These are phyloP conservation scores for Cydia fagiglandana DNA, from an alignment of 1,140 invertebrate species.

Conservation along the genomic window DNA sequence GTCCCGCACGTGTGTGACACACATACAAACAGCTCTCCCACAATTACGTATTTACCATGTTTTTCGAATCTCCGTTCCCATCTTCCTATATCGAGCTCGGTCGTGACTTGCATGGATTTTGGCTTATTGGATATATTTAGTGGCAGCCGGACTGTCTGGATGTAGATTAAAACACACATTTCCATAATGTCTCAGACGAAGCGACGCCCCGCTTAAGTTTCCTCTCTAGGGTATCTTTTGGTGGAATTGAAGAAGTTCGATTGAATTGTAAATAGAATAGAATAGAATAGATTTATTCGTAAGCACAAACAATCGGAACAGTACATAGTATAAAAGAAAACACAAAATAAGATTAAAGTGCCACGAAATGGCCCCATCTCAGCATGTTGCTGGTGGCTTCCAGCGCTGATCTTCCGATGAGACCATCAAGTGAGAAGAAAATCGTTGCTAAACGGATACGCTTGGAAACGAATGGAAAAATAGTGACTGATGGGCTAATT, in stretches of 20 bases:
- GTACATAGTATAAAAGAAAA: no score
- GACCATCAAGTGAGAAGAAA: no score
- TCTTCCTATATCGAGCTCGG: slow-evolving; percentile 54
- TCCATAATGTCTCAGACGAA: slow-evolving; percentile 61
- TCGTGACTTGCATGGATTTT: slow-evolving; percentile 65
- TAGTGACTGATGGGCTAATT: not conserved
- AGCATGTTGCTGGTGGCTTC: no score
- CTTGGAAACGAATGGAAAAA: not conserved
- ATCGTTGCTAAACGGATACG: not conserved
- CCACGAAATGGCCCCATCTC: no score
- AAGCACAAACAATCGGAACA: no score
- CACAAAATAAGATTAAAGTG: no score
- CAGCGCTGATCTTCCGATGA: no score
- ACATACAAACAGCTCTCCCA: slow-evolving; percentile 45
- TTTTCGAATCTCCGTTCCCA: slow-evolving; percentile 58
- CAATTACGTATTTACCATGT: slow-evolving; percentile 55
- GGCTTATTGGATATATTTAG: slow-evolving; percentile 47
- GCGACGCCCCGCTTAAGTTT: slow-evolving; percentile 45
- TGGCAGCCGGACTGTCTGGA: slow-evolving; percentile 42
- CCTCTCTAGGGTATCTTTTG: slow-evolving; percentile 47
- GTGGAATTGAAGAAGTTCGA: slow-evolving; percentile 37
- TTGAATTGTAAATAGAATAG: slow-evolving; percentile 10
- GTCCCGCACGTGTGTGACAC: slow-evolving; percentile 42
- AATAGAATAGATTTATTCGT: no score
- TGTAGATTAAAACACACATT: slow-evolving; percentile 59